Conservation (phyloP, 30 jellyfish, hydroid and myxozoan genomes). For the Pelagia noctiluca region DNA sequence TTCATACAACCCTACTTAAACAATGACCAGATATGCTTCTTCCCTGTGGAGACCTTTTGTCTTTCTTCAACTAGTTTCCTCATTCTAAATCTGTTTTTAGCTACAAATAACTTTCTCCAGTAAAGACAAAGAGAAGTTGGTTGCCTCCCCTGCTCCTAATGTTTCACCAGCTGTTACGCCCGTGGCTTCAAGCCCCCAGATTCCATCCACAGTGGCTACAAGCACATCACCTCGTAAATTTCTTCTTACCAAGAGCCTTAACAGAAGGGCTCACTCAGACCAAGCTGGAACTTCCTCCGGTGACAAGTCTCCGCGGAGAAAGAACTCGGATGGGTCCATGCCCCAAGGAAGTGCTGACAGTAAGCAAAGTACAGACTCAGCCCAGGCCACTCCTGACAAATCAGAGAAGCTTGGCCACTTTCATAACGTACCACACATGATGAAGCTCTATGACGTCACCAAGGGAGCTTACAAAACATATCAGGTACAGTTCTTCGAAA, state of each 20-base stretch:
- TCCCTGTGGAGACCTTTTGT: not conserved
- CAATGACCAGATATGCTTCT: too few species aligned
- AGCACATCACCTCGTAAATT: constrained; percentile 89
- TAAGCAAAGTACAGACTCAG: constrained; percentile 12
- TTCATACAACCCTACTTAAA: too few species aligned
- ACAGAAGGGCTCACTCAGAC: constrained; percentile 65
- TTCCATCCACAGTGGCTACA: constrained; percentile 62
- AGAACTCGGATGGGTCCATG: constrained; percentile 59
- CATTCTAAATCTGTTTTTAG: constrained; percentile 35
- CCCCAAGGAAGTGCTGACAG: constrained; percentile 61
- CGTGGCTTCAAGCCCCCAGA: constrained; percentile 58
- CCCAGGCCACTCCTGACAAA: constrained; percentile 68
- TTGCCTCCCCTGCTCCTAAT: constrained; percentile 51
- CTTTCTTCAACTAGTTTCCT: not conserved
- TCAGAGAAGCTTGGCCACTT: constrained; percentile 85
- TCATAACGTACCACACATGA: constrained; percentile 79
- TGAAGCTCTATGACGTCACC: constrained; percentile 75
- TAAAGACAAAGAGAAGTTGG: constrained; percentile 76
- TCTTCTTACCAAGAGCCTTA: constrained; percentile 70
- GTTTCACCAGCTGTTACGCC: constrained; percentile 54
- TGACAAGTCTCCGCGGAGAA: constrained; percentile 63
- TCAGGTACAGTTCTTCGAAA: constrained; percentile 78
- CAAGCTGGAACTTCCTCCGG: constrained; percentile 39
- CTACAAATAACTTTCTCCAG: constrained; percentile 79
- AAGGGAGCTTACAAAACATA: constrained; percentile 92